These are phyloP conservation scores for Drosophila teissieri DNA, from an alignment of 1,140 invertebrate species.

Conservation along the genomic window DNA sequence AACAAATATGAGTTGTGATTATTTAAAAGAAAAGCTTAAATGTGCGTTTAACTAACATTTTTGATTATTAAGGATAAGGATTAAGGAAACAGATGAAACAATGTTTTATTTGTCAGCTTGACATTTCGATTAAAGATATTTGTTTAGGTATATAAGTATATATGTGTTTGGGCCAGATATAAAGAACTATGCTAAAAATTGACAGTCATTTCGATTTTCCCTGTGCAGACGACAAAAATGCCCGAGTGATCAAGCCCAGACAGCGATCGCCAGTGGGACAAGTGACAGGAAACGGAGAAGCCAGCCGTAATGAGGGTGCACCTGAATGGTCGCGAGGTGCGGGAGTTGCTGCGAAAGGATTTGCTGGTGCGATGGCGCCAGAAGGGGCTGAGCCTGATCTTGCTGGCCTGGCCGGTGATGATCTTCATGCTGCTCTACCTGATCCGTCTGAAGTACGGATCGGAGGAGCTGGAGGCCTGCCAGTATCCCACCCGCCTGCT, in stretches of 20 bases:
- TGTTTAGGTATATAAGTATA: neutral
- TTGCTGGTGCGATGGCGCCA: conserved; percentile 76
- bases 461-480: conserved; percentile 70
- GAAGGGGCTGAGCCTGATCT: conserved; percentile 71
- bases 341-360: conserved; percentile 78
- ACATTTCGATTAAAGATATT: neutral
- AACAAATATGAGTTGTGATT: no score
- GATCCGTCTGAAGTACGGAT: conserved; percentile 74
- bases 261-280: conserved; percentile 12
- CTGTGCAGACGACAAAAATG: conserved; percentile 13
- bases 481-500: conserved; percentile 88
- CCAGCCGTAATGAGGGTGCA: conserved; percentile 39
- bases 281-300: neutral
- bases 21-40: no score
- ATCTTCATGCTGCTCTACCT: conserved; percentile 80
- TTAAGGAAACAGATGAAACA: neutral
- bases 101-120: neutral
- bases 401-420: conserved; percentile 67
- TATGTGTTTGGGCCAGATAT: neutral
- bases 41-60: no score
- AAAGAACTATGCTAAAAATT: neutral
- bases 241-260: conserved; percentile 10
- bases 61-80: no score
- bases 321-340: conserved; percentile 69
- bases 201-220: neutral